Conservation (phyloP, 2,888 invertebrate species). For the Dynastes maya region DNA sequence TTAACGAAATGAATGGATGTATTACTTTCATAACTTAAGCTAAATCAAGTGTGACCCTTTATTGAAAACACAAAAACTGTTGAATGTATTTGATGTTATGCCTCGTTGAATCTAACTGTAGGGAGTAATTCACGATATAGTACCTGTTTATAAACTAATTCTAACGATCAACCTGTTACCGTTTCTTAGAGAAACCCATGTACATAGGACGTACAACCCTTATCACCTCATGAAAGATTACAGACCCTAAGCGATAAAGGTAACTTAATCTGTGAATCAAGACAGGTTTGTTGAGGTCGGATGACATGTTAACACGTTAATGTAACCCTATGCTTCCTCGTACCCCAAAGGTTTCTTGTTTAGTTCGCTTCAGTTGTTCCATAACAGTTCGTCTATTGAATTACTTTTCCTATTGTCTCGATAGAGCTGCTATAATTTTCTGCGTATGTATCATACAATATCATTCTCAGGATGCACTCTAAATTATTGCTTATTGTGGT, state of each 20-base stretch:
- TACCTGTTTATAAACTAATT: neutral
- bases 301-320: conserved; percentile 26
- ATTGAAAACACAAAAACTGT: neutral
- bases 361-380: conserved; percentile 8
- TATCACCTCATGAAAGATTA: conserved; percentile 16
- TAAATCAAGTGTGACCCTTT: neutral
- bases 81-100: neutral
- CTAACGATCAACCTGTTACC: conserved; percentile 11
- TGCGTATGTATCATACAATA: too few species aligned
- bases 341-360: neutral
- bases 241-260: conserved; percentile 14
- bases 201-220: conserved; percentile 7
- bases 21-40: neutral
- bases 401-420: neutral
- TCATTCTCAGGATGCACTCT: too few species aligned
- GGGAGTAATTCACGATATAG: too few species aligned
- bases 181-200: conserved; percentile 6
- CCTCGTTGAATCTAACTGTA: too few species aligned
- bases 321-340: conserved; percentile 17
- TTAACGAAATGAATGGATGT: conserved; percentile 6
- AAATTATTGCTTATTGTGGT: too few species aligned
- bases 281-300: conserved; percentile 30
- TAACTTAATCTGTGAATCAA: conserved; percentile 26
- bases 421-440: too few species aligned
- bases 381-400: neutral